Evolutionary conservation across 2,113 vertebrate genomes (phyloP), one percentile per base, ranked within the genome.

Genomic region (Grallaria varia): DNA sequence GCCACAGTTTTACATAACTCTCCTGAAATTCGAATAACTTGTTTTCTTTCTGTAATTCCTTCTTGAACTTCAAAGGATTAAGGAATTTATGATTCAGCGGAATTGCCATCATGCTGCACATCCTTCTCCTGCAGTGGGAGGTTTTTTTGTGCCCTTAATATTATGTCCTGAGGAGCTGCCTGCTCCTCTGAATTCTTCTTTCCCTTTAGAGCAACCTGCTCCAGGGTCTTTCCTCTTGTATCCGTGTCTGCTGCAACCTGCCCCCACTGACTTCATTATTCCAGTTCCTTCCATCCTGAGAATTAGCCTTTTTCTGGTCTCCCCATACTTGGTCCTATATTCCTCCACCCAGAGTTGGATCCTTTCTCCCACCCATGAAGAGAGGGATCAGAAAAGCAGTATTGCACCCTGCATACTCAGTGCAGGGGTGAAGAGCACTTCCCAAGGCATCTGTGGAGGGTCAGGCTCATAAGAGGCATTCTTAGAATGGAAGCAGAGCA

Each of bases 81-180:
- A 88, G 42, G 72, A 94, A 92, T 97, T 90, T 86, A 44, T 84
- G 86, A 88, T 87, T 90, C 83, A 95, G 55, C 92, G 88, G 86
- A 86, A 94, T 94, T 90, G 55, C 86, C 42, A 66, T 55, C 50
- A 50, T 1, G 18, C 50, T 80, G 42, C 59, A n/a, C 10, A 47
- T 90, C 64, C 68, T 92, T 76, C 72, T 76, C 22, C 74, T 69
- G 27, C 59, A 24, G 50, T 67, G 56, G 47, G 79, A 90, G 47
- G 50, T 86, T 86, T 86, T 72, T 84, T 88, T 1, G 0, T 92
- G 67, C 59, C 50, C 81, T 83, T 53, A 79, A 81, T 93, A 75
- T 63, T 89, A 71, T 35, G 55, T 84, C 23, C 42, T 55, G 60
- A 69, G 87, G 55, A 86, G 39, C 7, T 93, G 63, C 59, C 8